phyloP scores from a whole-genome alignment of 2,113 vertebrate genomes.

The Dermatemys mawii region DNA sequence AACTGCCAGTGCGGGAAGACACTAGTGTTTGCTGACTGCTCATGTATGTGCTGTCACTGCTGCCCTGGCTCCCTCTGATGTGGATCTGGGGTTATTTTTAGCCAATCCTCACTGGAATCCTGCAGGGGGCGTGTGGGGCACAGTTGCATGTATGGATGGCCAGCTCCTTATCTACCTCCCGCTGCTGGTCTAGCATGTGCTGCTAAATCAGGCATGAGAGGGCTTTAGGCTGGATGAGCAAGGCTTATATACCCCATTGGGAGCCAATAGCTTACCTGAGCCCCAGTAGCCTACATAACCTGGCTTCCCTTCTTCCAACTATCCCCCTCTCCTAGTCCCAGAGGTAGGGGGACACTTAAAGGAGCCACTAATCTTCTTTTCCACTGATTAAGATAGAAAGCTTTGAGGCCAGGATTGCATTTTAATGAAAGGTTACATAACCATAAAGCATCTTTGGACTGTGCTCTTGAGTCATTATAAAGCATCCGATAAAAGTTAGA shows the following conservation, averaged over 20 bases:
- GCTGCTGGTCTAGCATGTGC: too few relatives aligned
- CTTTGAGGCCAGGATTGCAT: neutral
- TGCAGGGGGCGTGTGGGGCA: accelerated
- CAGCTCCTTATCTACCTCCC: too few relatives aligned
- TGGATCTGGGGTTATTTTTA: neutral
- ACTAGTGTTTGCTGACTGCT: neutral
- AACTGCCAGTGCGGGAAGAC: neutral
- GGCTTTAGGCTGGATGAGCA: neutral
- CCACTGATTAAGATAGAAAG: neutral
- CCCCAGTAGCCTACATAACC: neutral
- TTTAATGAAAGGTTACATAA: constrained; percentile 18
- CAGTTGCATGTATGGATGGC: too few relatives aligned
- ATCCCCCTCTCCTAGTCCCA: too few relatives aligned
- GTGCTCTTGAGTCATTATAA: neutral
- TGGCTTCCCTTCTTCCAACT: neutral
- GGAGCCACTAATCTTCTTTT: neutral
- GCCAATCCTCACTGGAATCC: neutral
- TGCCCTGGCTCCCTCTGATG: neutral
- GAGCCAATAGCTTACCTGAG: neutral
- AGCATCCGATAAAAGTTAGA: neutral
- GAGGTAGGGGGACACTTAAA: neutral
- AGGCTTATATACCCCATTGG: neutral
- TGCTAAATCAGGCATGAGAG: neutral
- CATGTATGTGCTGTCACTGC: neutral
- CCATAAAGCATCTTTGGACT: constrained; percentile 17